phyloP scores from a whole-genome alignment of 2,888 invertebrate genomes.

The Leptinotarsa rubiginosa region DNA sequence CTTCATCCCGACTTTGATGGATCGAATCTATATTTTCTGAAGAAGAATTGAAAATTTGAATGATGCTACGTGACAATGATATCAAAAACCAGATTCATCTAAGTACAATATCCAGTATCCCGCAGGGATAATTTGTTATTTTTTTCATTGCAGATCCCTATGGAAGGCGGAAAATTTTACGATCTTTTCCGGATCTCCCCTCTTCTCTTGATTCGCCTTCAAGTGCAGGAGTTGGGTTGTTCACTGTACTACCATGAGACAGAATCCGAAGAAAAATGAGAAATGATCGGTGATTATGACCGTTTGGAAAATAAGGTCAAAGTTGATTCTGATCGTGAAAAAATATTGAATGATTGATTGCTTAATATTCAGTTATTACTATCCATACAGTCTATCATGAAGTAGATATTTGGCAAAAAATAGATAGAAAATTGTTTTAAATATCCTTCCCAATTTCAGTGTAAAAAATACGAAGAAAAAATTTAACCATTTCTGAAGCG shows the following conservation, averaged over 20 bases:
- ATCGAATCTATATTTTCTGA: constrained; percentile 2
- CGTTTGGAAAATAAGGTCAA: not conserved
- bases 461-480: no score
- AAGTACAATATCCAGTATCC: constrained; percentile 27
- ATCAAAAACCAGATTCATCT: constrained; percentile 26
- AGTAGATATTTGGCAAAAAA: no score
- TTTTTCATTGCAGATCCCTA: constrained; percentile 22
- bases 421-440: no score
- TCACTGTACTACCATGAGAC: not conserved
- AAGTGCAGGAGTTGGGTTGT: constrained; percentile 35
- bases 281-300: not conserved
- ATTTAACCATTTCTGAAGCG: no score
- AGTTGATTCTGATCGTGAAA: not conserved
- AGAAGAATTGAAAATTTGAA: not conserved
- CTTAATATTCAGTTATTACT: not conserved
- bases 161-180: constrained; percentile 35
- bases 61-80: constrained; percentile 17
- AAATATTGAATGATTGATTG: not conserved
- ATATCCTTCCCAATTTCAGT: no score
- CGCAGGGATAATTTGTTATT: constrained; percentile 30
- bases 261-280: not conserved
- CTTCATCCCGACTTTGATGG: not conserved
- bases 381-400: no score
- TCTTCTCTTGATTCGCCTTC: constrained; percentile 43
- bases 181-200: constrained; percentile 35